Evolutionary conservation across 2,113 vertebrate genomes (phyloP), one percentile per base, ranked within the genome.

Genomic region (Bucco capensis): DNA sequence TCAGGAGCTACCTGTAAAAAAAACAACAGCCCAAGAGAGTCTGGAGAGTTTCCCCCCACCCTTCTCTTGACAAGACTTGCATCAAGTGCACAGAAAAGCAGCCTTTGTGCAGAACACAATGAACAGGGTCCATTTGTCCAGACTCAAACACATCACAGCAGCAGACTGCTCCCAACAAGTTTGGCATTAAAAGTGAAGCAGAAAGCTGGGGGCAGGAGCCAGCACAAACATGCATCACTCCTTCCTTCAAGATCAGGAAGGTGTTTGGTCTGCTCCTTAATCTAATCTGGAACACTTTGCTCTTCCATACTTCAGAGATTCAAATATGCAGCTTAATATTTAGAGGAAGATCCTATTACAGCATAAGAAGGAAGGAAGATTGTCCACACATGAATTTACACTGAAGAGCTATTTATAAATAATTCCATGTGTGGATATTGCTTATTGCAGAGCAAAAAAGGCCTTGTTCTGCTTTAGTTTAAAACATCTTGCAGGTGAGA

Each of bases 401-500:
- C 51, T 44, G 23, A 69, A 85, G 54, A 62, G 62, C 76, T 80
- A 62, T 84, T 82, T 82, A 85, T 79, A 95, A 92, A 76, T 79
- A 80, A 87, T 83, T 85, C 71, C 75, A 76, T 1, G 1, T 58
- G 82, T 50, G 47, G 54, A 19, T 54, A 62, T 31, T 57, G 84
- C 65, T 92, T n/a, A 38, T 5, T 53, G 54, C 42, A 58, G 38
- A 87, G 47, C 10, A 85, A 92, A 93, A n/a, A 31, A 0, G 1
- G 2, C 54, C 47, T 46, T 33, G 9, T 62, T 89, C 58, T 89
- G 64, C 37, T 79, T 90, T 76, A 46, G 23, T 38, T 79, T 79
- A 76, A 70, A 30, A 38, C 42, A 42, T 70, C 27, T 24, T 19
- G 50, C 66, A 65, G 31, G 24, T 12, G 27, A 75, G 35, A 92